Conservation (phyloP, 2,113 vertebrate genomes). For the Chrysemys picta region DNA sequence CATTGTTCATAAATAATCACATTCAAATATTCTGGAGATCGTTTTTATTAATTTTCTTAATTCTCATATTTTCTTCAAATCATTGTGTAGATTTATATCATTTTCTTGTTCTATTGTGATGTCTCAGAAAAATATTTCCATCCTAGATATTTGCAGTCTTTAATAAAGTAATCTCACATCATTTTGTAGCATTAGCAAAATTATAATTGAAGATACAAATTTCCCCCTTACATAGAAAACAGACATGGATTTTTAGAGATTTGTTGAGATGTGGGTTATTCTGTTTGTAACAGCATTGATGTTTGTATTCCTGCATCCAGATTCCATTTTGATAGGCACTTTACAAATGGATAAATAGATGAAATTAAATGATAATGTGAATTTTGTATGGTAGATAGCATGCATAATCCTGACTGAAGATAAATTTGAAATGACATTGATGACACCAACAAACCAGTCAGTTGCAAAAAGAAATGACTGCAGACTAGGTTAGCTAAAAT, state of each 20-base stretch:
- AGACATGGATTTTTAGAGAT: neutral
- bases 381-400: conserved; percentile 26
- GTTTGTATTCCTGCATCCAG: conserved; percentile 7
- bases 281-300: conserved; percentile 20
- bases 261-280: conserved; percentile 21
- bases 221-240: conserved; percentile 10
- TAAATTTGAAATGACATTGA: conserved; percentile 9
- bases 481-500: neutral
- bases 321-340: conserved; percentile 34
- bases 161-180: neutral
- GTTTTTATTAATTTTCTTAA: neutral
- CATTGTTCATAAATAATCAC: neutral
- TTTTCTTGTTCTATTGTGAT: neutral
- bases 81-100: neutral
- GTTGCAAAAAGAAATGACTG: neutral
- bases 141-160: neutral
- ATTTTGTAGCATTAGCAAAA: neutral
- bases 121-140: neutral
- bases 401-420: conserved; percentile 40
- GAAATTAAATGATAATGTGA: conserved; percentile 53
- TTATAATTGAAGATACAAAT: conserved; percentile 5
- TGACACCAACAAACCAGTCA: neutral
- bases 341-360: conserved; percentile 35
- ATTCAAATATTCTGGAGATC: neutral
- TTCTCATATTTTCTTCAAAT: neutral